phyloP scores from a whole-genome alignment of 2,888 invertebrate genomes.

The Byasa hedistus region DNA sequence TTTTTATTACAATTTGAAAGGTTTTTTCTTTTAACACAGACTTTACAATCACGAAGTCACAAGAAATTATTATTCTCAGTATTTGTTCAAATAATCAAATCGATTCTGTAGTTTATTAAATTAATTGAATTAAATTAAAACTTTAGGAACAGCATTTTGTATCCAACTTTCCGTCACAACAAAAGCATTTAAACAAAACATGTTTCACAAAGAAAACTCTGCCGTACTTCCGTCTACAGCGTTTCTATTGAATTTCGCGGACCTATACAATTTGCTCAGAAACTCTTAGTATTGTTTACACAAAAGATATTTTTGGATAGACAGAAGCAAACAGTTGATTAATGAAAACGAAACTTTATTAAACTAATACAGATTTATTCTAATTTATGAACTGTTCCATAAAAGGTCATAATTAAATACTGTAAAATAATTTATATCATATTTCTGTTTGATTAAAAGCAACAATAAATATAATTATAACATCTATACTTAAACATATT shows the following conservation, averaged over 20 bases:
- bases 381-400: background rate
- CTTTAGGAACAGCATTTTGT: slow-evolving; percentile 1
- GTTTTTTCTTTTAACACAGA: no score
- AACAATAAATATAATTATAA: no score
- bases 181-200: slow-evolving; percentile 17
- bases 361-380: background rate
- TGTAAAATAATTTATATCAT: no score
- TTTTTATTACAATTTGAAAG: no score
- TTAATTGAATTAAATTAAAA: slow-evolving; percentile 8
- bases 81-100: background rate
- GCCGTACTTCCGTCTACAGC: slow-evolving; percentile 8
- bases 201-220: slow-evolving; percentile 4
- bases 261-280: slow-evolving; percentile 12
- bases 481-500: no score
- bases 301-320: background rate
- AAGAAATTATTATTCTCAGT: no score
- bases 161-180: slow-evolving; percentile 2
- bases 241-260: slow-evolving; percentile 6
- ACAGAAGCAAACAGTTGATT: background rate
- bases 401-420: background rate
- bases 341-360: background rate
- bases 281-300: background rate
- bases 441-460: no score
- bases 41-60: no score
- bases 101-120: background rate